Conservation (phyloP, 2,113 vertebrate species). For the Tor tambroides region DNA sequence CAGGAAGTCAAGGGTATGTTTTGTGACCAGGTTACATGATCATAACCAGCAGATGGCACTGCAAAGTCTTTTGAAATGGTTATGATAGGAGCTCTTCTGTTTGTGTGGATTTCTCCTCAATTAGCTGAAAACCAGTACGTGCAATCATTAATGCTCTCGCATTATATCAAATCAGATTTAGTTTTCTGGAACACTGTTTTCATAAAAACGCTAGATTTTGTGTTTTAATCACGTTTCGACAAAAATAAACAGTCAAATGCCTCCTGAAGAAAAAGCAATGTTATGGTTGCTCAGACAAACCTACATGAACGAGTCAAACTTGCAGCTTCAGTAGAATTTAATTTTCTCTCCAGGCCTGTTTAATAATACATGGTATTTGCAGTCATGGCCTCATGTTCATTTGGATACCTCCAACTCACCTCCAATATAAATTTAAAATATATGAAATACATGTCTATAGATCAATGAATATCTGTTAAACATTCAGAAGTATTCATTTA, state of each 20-base stretch:
- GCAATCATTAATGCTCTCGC: background rate
- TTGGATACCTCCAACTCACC: background rate
- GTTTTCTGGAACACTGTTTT: too few species aligned
- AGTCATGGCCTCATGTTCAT: background rate
- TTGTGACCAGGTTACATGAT: background rate
- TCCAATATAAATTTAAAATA: background rate
- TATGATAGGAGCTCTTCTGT: background rate
- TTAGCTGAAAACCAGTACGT: background rate
- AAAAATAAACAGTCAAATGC: too few species aligned
- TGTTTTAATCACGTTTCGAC: too few species aligned
- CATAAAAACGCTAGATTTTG: too few species aligned
- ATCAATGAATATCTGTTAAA: too few species aligned
- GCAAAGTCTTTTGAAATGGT: background rate
- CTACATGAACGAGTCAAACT: too few species aligned
- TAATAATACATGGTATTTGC: background rate
- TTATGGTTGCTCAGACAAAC: too few species aligned
- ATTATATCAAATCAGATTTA: too few species aligned
- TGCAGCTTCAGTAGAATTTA: too few species aligned
- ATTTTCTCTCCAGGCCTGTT: background rate
- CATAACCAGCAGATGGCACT: conserved; percentile 9
- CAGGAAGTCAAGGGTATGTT: background rate
- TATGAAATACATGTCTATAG: too few species aligned
- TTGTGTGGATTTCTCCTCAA: background rate
- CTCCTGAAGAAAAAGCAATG: too few species aligned
- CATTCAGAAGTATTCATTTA: too few species aligned